Base-by-base conservation (phyloP, 64 coral and sea anemone species). In the Montipora foliosa region DNA sequence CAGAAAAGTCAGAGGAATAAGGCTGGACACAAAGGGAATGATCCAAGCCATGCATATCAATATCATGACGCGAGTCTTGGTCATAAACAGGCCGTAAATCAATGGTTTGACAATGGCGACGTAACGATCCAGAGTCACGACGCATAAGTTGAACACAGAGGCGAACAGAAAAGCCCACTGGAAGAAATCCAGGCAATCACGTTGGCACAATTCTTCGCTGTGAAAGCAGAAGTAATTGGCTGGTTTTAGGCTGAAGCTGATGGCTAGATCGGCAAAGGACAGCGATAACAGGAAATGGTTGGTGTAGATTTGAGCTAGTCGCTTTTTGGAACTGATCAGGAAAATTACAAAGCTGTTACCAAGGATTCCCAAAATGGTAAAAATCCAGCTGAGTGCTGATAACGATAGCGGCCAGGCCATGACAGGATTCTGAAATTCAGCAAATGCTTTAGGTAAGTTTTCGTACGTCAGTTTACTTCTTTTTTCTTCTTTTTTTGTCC, bases 151-250 rank as follows among this genome's bases (percentile, higher is more conserved):
- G 5, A 64, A 11, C 5, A 84, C 81, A 47, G 81, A 84, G 1
- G 81, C 59, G 44, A 12, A 68, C 29, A 84, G 6, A 37, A 84
- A 84, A 46, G 45, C 81, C 81, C 60, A 84, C 61, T 84, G 81
- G 19, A 68, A 84, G 55, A 2, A 15, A 1, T 11, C 81, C 0
- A 84, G 61, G 2, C 61, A 20, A 69, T 12, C 16, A 5, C 1
- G 15, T 2, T 47, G 59, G 81, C 81, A 84, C 3, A 19, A 12
- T 12, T 14, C 21, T 5, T 48, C 19, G 60, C 2, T 68, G 5
- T 44, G 81, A 19, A 68, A 6, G 16, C 81, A 84, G 59, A 84
- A 84, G 19, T 47, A 49, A 47, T 20, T 3, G 8, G 60, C 37
- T 2, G 81, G 81, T n/a, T 44, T 21, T 5, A 84, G 0, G 61